Evolutionary conservation across 2,888 invertebrate genomes (phyloP).

Genomic region (Antheraea assamensis): DNA sequence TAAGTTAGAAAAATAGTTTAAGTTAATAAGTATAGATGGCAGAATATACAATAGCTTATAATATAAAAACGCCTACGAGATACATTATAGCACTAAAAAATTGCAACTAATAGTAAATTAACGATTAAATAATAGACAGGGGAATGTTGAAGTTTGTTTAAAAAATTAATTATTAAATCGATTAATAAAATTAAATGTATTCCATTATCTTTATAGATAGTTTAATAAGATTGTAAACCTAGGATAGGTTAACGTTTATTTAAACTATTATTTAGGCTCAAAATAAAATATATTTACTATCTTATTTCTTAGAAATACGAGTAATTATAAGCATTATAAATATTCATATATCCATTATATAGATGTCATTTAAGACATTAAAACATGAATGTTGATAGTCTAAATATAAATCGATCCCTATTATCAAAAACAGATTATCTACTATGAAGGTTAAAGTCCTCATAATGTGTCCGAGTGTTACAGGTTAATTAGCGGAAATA

Average conservation of each 20-base stretch:
- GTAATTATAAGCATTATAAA: too few relatives aligned
- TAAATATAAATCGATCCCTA: background rate
- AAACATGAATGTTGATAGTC: background rate
- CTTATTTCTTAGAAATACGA: too few relatives aligned
- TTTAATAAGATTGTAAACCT: too few relatives aligned
- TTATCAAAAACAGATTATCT: background rate
- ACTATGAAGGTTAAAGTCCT: slow-evolving; percentile 55
- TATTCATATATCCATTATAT: too few relatives aligned
- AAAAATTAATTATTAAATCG: background rate
- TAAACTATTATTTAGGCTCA: too few relatives aligned
- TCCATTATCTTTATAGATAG: background rate
- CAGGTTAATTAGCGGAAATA: slow-evolving; percentile 66
- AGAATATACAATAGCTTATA: background rate
- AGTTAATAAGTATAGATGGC: background rate
- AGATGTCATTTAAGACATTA: background rate
- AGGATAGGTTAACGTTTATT: too few relatives aligned
- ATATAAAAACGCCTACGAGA: background rate
- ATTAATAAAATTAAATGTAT: background rate
- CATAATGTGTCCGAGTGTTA: slow-evolving; percentile 49
- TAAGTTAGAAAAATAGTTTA: background rate
- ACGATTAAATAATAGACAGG: background rate
- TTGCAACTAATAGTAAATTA: background rate
- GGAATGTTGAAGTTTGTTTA: background rate
- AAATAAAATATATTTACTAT: too few relatives aligned
- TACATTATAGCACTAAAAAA: background rate